Evolutionary conservation across 2,113 vertebrate species (phyloP).

Genomic region (Toxostoma redivivum): DNA sequence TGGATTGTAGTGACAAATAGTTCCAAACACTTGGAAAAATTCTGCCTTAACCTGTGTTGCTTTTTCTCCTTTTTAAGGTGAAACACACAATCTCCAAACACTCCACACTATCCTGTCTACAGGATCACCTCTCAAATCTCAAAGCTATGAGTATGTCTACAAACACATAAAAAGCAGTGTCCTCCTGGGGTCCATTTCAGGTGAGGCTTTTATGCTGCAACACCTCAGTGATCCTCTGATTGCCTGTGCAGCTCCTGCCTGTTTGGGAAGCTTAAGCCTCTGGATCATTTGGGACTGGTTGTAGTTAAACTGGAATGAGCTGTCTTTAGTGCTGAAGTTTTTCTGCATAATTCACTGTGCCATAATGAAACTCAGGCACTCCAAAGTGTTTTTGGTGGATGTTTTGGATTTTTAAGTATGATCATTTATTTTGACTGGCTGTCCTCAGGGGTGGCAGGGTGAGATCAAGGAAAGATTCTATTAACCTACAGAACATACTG

Average conservation of each 20-base stretch:
- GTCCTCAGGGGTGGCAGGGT: conserved; percentile 11
- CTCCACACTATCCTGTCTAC: conserved; percentile 94
- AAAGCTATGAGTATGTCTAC: conserved; percentile 96
- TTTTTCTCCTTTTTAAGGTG: conserved; percentile 62
- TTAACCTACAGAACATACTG: conserved; percentile 35
- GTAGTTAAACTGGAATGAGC: neutral
- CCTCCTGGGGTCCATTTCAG: conserved; percentile 94
- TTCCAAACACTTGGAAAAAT: neutral
- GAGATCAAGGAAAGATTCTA: conserved; percentile 26
- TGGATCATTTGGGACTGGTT: neutral
- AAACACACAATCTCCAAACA: conserved; percentile 90
- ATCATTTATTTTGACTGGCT: conserved; percentile 41
- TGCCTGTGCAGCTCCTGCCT: neutral
- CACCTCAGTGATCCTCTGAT: neutral
- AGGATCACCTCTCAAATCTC: conserved; percentile 89
- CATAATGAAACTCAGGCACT: neutral
- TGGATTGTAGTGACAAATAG: neutral
- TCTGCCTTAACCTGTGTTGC: neutral
- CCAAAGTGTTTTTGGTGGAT: neutral
- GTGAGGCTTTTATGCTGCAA: conserved; percentile 50
- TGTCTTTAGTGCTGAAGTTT: neutral
- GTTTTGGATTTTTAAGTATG: neutral
- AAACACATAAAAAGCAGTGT: conserved; percentile 84
- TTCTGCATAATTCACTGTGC: conserved; percentile 8
- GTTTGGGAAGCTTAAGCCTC: neutral